Conservation (phyloP, 2,113 vertebrate species). For the Equus przewalskii region DNA sequence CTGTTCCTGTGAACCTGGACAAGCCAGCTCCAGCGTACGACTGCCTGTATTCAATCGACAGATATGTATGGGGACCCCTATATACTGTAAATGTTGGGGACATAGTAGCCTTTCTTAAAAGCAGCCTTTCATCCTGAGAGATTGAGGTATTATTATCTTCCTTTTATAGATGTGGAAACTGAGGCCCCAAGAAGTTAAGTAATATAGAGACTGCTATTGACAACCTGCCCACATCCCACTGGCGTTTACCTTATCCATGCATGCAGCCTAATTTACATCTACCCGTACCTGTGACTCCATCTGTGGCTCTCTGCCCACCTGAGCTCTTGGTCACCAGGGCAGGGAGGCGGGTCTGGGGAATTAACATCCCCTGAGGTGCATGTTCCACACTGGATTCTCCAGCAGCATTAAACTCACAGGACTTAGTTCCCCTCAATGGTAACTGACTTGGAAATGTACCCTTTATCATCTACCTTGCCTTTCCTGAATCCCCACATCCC, state of each 20-base stretch:
- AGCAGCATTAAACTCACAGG: not conserved
- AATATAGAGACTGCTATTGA: not conserved
- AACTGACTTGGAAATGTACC: not conserved
- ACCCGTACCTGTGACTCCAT: not conserved
- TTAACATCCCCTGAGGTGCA: not conserved
- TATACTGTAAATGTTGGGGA: not conserved
- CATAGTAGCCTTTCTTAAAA: not conserved
- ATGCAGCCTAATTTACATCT: not conserved
- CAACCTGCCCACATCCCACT: not conserved
- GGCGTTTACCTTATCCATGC: not conserved
- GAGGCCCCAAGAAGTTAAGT: not conserved
- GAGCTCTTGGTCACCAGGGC: not conserved
- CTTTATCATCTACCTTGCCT: not conserved
- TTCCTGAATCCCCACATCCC: not conserved
- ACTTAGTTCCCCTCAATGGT: not conserved
- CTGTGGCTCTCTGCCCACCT: not conserved
- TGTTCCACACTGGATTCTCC: not conserved
- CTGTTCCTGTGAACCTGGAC: not conserved
- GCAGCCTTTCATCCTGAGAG: not conserved
- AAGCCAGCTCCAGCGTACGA: not conserved
- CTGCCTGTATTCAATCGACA: not conserved
- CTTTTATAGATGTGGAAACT: not conserved
- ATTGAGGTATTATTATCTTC: not conserved
- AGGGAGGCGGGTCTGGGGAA: not conserved
- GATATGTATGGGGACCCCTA: not conserved